Percentiles rank a stretch among this genome's conserved stretches.
Conservation (phyloP, 2,888 invertebrate genomes). For the Hydrotaea cyrtoneurina region DNA sequence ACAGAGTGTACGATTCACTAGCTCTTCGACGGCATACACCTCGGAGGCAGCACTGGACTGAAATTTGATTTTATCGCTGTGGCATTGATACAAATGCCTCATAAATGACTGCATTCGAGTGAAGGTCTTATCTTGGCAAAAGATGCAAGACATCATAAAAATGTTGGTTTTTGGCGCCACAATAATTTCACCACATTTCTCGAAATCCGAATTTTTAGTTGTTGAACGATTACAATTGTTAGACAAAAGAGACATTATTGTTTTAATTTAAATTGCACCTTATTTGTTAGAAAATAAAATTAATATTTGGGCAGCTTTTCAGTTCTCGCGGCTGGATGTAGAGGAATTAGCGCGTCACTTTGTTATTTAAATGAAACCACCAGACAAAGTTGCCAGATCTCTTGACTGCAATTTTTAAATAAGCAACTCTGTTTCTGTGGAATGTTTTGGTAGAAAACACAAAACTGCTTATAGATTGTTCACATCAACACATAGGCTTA, state of each 20-base stretch:
- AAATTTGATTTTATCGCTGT: conserved; percentile 69
- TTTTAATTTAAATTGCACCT: not conserved
- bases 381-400: no score
- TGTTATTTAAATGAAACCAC: no score
- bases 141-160: conserved; percentile 70
- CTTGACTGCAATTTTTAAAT: no score
- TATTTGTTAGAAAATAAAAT: not conserved
- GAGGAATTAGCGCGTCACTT: no score
- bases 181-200: conserved; percentile 74
- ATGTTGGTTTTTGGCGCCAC: conserved; percentile 69
- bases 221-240: conserved; percentile 2
- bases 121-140: conserved; percentile 69
- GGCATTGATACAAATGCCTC: conserved; percentile 70
- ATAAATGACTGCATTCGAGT: conserved; percentile 68
- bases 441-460: no score
- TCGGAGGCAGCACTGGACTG: conserved; percentile 8
- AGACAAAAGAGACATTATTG: conserved; percentile 64
- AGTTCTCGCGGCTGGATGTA: no score
- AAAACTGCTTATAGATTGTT: no score
- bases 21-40: conserved; percentile 71
- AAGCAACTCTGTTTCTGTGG: no score
- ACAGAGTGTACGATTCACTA: conserved; percentile 54
- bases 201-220: conserved; percentile 66
- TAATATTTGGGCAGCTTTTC: no score
- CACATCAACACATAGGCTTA: no score